These are phyloP conservation scores for Sebastes alutus DNA, from an alignment of 2,797 vertebrate species.

Conservation along the genomic window DNA sequence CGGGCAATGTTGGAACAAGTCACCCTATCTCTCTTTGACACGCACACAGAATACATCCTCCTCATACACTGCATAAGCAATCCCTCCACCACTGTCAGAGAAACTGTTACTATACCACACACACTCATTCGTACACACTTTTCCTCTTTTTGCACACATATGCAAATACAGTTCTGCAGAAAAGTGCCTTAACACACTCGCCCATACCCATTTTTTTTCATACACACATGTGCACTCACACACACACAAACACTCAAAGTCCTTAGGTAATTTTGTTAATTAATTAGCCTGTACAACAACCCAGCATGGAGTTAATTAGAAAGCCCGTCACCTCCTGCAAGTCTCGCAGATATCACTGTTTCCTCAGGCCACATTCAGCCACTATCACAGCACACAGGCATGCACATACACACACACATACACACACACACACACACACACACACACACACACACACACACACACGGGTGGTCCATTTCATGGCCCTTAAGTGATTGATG, in stretches of 20 bases:
- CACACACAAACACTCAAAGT: neutral
- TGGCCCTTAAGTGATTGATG: neutral
- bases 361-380: constrained; percentile 23
- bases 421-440: constrained; percentile 4
- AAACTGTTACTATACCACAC: neutral
- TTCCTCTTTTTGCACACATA: neutral
- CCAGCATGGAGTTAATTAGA: constrained; percentile 69
- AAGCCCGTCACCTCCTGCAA: constrained; percentile 49
- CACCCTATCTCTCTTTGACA: neutral
- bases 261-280: constrained; percentile 58
- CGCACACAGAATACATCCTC: neutral
- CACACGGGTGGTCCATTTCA: neutral
- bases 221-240: neutral
- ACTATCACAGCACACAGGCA: constrained; percentile 1
- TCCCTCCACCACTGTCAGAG: neutral
- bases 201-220: neutral
- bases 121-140: neutral
- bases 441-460: neutral
- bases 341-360: constrained; percentile 25
- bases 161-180: neutral
- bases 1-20: neutral
- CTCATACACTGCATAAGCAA: neutral
- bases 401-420: neutral
- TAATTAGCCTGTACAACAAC: constrained; percentile 57
- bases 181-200: neutral